A percentile compares a stretch with the other conserved stretches of the same genome.
Conservation (phyloP, 2,113 vertebrate species). For the Deroptyus accipitrinus region DNA sequence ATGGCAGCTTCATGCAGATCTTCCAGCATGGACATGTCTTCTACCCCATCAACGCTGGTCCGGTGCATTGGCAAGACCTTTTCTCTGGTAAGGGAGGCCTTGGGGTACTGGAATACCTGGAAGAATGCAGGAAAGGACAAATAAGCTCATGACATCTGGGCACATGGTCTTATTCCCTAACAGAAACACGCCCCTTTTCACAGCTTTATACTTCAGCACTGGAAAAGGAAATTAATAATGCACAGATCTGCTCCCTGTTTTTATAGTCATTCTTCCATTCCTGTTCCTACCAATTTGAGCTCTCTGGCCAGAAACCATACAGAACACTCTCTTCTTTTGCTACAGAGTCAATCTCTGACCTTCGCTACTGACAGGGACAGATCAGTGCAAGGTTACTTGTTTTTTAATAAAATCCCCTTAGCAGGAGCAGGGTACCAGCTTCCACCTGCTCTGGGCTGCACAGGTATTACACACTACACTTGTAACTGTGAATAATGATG, state of each 20-base stretch:
- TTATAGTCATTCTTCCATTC: background rate
- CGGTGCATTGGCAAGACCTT: conserved; percentile 83
- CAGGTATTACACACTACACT: background rate
- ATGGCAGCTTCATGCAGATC: conserved; percentile 90
- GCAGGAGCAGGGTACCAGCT: background rate
- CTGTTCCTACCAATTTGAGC: background rate
- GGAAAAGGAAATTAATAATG: background rate
- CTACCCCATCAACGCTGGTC: conserved; percentile 82
- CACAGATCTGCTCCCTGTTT: background rate
- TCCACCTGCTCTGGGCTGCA: background rate
- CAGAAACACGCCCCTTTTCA: background rate
- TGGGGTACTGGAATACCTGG: conserved; percentile 78
- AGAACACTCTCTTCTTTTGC: background rate
- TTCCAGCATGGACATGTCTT: conserved; percentile 88
- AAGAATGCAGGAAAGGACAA: background rate
- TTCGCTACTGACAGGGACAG: background rate
- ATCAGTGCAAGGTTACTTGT: background rate
- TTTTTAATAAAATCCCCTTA: background rate
- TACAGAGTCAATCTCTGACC: background rate
- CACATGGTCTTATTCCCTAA: background rate
- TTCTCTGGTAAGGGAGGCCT: conserved; percentile 74
- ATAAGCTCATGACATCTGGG: background rate
- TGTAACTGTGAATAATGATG: background rate
- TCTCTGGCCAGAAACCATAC: background rate
- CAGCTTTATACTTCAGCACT: background rate